A percentile compares a stretch with the other conserved stretches of the same genome.
Conservation (phyloP, 2,113 vertebrate genomes). For the Corythornis vintsioides region DNA sequence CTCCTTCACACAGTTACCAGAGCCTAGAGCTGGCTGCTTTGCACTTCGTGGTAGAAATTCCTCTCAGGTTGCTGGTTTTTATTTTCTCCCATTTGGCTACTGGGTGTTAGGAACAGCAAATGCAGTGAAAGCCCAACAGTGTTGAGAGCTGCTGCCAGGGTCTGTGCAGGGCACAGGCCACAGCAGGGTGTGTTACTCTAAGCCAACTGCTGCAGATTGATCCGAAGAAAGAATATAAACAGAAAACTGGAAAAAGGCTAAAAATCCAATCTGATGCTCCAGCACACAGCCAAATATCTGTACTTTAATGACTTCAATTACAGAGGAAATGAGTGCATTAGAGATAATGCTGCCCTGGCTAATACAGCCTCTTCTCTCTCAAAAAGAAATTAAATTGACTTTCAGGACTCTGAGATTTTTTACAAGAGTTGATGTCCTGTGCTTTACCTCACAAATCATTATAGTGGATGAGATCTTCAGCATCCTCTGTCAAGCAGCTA, state of each 20-base stretch:
- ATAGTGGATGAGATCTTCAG: neutral
- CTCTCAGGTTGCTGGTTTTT: neutral
- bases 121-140: neutral
- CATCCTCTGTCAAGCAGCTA: neutral
- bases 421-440: neutral
- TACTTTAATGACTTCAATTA: slow-evolving; percentile 1
- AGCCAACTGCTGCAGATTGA: slow-evolving; percentile 1
- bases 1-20: neutral
- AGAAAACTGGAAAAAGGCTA: slow-evolving; percentile 5
- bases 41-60: neutral
- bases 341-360: neutral
- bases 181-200: neutral
- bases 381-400: neutral
- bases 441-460: neutral
- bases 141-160: neutral
- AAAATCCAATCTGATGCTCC: slow-evolving; percentile 9
- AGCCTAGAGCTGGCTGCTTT: neutral
- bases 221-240: neutral
- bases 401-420: neutral
- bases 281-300: neutral
- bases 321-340: neutral
- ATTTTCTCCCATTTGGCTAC: neutral
- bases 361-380: neutral
- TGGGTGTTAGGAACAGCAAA: neutral
- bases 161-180: neutral